Conservation (phyloP, 1,140 invertebrate species). For the Vollenhovia emeryi region DNA sequence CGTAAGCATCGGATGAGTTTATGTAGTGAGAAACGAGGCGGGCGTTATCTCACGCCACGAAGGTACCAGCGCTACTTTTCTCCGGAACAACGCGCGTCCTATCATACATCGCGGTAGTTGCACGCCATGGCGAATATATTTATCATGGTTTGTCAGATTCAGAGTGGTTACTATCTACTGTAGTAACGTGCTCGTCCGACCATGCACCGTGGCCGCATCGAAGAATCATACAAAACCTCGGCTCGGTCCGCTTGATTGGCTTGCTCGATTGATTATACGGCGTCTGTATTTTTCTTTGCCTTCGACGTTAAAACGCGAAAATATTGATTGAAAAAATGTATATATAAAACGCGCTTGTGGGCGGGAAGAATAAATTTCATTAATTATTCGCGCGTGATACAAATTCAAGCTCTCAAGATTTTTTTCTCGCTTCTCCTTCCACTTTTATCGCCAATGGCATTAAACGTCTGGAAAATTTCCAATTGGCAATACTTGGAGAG, state of each 20-base stretch:
- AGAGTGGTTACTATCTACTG: not conserved
- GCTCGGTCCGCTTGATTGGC: not conserved
- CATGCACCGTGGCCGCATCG: not conserved
- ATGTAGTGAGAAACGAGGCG: conserved; percentile 79
- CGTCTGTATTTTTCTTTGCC: conserved; percentile 14
- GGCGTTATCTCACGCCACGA: conserved; percentile 67
- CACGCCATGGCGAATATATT: conserved; percentile 68
- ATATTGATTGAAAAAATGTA: not conserved
- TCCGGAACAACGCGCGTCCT: conserved; percentile 62
- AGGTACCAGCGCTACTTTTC: conserved; percentile 58
- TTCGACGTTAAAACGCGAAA: not conserved
- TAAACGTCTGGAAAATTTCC: conserved; percentile 6
- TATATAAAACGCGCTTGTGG: not conserved
- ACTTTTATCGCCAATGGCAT: not conserved
- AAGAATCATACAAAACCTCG: conserved; percentile 5
- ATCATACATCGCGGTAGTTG: conserved; percentile 47
- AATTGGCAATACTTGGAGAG: not conserved
- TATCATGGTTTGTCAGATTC: conserved; percentile 70
- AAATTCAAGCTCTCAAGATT: not conserved
- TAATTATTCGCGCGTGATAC: not conserved
- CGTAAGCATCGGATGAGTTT: conserved; percentile 66
- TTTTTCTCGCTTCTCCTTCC: not conserved
- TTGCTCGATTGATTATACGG: conserved; percentile 13
- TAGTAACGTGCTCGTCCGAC: not conserved
- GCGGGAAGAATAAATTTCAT: not conserved